Percentiles rank a stretch among this genome's conserved stretches.
Evolutionary conservation across 2,888 invertebrate species (phyloP).

Genomic region (Podotricha telesiphe): DNA sequence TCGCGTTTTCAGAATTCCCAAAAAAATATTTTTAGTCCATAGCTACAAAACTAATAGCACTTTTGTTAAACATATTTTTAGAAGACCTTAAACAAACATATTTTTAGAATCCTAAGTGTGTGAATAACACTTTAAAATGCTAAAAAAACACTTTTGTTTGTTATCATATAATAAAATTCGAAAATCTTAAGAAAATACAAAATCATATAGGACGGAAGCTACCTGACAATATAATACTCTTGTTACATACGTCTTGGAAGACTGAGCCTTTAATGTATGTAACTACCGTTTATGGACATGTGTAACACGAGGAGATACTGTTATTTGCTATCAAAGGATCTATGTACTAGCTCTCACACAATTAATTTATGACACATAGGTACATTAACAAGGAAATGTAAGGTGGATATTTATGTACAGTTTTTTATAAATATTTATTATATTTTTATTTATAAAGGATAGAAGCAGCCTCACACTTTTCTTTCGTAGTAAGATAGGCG

Average conservation of each 20-base stretch:
- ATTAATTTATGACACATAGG: conserved; percentile 1
- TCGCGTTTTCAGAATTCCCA: too few species aligned
- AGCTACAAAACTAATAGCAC: too few species aligned
- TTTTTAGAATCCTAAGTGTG: too few species aligned
- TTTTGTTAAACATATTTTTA: too few species aligned
- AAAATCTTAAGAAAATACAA: background rate
- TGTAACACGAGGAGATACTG: conserved; percentile 8
- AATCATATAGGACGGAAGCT: conserved; percentile 6
- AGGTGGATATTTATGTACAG: background rate
- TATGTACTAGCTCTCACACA: background rate
- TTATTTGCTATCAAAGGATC: background rate
- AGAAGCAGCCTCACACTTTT: too few species aligned
- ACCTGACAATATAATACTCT: conserved; percentile 2
- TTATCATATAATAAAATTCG: background rate
- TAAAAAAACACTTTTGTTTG: too few species aligned
- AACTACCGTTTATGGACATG: conserved; percentile 17
- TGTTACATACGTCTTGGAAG: conserved; percentile 9
- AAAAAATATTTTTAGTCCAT: too few species aligned
- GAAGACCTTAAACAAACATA: too few species aligned
- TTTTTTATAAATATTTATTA: background rate
- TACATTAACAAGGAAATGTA: background rate
- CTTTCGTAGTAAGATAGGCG: too few species aligned
- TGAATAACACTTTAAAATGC: too few species aligned
- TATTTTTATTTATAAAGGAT: too few species aligned
- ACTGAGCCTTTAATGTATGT: conserved; percentile 14